Base-by-base conservation (phyloP, 2,797 vertebrate species). In the Sorex maritimensis region DNA sequence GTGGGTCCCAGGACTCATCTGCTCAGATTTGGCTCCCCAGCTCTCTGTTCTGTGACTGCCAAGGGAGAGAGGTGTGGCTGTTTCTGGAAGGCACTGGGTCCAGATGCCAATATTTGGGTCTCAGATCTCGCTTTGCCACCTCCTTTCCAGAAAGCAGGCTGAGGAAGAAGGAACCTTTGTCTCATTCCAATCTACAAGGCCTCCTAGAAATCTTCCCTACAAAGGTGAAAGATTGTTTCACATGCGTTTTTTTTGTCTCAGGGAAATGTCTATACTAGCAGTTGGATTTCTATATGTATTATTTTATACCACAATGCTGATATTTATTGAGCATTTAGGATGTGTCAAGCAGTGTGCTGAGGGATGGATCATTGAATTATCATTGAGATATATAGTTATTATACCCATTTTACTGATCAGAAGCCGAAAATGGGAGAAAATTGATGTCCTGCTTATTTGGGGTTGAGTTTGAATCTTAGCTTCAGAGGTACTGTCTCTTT, bases 51-150 rank as follows among this genome's bases (percentile, higher is more conserved):
- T 44, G 11, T 83, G 73, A 87, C 55, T 87, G 93, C 81, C 83
- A 88, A 87, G 52, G 49, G 63, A 10, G 14, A 28, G 30, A 34
- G 67, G 52, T 94, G 63, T 93, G 96, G 91, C 92, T 96, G 93
- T 85, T 89, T 74, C 28, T 14, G 67, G 73, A 80, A 91, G 89
- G 24, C 74, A 24, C 1, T 58, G 30, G 81, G 28, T 30, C 61
- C 93, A 94, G 81, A 92, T 92, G 88, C 86, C 77, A 68, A 52
- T 38, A 83, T 26, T 52, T 34, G 73, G 81, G 80, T 6, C 61
- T 49, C 15, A 21, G 28, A 68, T 11, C 34, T 21, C 21, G 28
- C 8, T n/a, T 17, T 63, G 44, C 5, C 13, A 55, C 26, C 23
- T 74, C 80, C 24, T 81, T 61, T 30, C 41, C 49, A 81, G 72